phyloP scores from a whole-genome alignment of 2,888 invertebrate species.

The Callosobruchus maculatus region DNA sequence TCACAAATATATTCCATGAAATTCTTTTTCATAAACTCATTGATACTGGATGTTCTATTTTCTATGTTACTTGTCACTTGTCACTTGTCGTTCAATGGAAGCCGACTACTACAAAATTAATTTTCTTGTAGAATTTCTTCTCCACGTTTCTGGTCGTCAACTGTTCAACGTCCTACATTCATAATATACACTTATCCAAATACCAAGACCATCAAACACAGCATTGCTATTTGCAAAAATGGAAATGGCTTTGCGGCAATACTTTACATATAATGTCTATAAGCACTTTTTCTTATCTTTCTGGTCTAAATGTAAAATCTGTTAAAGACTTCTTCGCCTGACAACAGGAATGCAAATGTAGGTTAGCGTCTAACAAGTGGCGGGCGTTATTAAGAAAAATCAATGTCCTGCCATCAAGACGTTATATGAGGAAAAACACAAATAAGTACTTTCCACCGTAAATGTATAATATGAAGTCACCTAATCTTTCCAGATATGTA shows the following conservation, averaged over 20 bases:
- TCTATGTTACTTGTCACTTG: too few relatives aligned
- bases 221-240: neutral
- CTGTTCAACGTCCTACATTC: too few relatives aligned
- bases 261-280: neutral
- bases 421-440: neutral
- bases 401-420: neutral
- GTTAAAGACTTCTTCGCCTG: neutral
- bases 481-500: conserved; percentile 38
- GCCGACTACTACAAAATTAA: too few relatives aligned
- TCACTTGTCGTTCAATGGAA: too few relatives aligned
- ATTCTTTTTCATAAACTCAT: too few relatives aligned
- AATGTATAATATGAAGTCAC: conserved; percentile 13
- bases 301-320: neutral
- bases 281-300: neutral
- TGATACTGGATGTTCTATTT: too few relatives aligned
- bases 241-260: neutral
- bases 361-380: neutral
- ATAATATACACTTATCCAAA: too few relatives aligned
- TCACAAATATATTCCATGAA: too few relatives aligned
- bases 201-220: too few relatives aligned
- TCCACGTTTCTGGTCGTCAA: too few relatives aligned
- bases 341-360: neutral
- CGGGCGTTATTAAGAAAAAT: neutral
- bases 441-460: neutral
- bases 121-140: too few relatives aligned